Percentiles rank a stretch among this genome's conserved stretches.
Conservation (phyloP, 1,140 invertebrate species). For the Ephestia elutella region DNA sequence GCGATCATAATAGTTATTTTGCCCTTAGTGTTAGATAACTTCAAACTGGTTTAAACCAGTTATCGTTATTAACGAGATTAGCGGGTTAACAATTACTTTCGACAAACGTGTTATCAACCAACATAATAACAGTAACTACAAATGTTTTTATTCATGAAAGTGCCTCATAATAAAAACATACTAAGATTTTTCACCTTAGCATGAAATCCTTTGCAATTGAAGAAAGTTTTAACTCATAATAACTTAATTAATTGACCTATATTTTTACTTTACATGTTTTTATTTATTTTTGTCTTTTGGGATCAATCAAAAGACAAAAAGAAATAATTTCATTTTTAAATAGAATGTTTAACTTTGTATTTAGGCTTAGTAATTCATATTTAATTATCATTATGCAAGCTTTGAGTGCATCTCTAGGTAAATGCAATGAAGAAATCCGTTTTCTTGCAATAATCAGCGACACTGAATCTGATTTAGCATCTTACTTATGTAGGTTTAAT, state of each 20-base stretch:
- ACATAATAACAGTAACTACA: no score
- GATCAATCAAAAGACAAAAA: no score
- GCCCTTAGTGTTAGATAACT: constrained; percentile 1
- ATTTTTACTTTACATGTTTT: no score
- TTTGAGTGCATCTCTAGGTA: neutral
- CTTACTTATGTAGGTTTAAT: neutral
- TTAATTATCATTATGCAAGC: neutral
- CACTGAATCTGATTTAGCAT: neutral
- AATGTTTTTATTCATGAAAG: no score
- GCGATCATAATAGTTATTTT: neutral
- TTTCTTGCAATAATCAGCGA: neutral
- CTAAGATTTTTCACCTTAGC: no score
- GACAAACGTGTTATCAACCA: neutral
- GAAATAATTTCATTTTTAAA: no score
- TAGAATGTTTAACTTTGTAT: neutral
- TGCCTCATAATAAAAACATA: no score
- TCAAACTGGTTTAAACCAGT: neutral
- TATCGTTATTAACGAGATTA: neutral
- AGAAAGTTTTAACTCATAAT: no score
- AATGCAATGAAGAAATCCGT: neutral
- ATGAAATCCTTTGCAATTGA: no score
- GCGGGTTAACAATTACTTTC: neutral
- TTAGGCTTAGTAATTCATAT: neutral
- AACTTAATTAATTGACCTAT: no score
- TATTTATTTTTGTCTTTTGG: no score